Evolutionary conservation across 2,888 invertebrate genomes (phyloP).

Genomic region (Stictocephala bisonia): DNA sequence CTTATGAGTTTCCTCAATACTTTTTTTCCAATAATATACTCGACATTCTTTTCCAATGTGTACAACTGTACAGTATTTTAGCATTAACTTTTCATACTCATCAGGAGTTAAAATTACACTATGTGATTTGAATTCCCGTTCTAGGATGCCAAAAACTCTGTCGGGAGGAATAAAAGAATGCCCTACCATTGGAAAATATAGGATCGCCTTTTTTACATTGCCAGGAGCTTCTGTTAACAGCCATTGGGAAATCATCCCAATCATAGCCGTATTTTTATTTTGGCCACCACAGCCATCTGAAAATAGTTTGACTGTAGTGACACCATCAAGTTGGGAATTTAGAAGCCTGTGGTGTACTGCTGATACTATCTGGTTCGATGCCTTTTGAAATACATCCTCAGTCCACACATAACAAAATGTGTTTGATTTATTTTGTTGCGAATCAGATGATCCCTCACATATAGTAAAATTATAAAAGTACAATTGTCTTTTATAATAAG

Average conservation of each 20-base stretch:
- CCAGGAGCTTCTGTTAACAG: slow-evolving; percentile 49
- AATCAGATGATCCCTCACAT: slow-evolving; percentile 59
- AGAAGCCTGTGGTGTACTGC: slow-evolving; percentile 56
- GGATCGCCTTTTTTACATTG: slow-evolving; percentile 51
- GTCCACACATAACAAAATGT: slow-evolving; percentile 60
- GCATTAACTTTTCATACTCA: slow-evolving; percentile 51
- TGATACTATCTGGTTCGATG: slow-evolving; percentile 60
- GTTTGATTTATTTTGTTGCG: slow-evolving; percentile 54
- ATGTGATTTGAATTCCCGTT: slow-evolving; percentile 53
- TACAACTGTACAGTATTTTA: slow-evolving; percentile 50
- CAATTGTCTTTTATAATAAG: slow-evolving; percentile 46
- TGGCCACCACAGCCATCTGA: slow-evolving; percentile 49
- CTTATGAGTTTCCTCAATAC: neutral
- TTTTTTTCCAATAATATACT: slow-evolving; percentile 51
- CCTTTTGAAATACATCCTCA: slow-evolving; percentile 59
- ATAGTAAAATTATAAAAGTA: slow-evolving; percentile 62
- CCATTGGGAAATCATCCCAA: slow-evolving; percentile 58
- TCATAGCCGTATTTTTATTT: slow-evolving; percentile 60
- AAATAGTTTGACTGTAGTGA: slow-evolving; percentile 27
- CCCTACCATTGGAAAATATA: slow-evolving; percentile 58
- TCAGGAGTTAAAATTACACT: slow-evolving; percentile 49
- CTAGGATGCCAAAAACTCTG: slow-evolving; percentile 58
- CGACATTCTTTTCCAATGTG: slow-evolving; percentile 48
- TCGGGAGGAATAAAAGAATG: slow-evolving; percentile 60
- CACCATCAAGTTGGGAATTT: slow-evolving; percentile 39